Evolutionary conservation across 2,113 vertebrate genomes (phyloP), one percentile per base, ranked within the genome.

Genomic region (Mastomys coucha): DNA sequence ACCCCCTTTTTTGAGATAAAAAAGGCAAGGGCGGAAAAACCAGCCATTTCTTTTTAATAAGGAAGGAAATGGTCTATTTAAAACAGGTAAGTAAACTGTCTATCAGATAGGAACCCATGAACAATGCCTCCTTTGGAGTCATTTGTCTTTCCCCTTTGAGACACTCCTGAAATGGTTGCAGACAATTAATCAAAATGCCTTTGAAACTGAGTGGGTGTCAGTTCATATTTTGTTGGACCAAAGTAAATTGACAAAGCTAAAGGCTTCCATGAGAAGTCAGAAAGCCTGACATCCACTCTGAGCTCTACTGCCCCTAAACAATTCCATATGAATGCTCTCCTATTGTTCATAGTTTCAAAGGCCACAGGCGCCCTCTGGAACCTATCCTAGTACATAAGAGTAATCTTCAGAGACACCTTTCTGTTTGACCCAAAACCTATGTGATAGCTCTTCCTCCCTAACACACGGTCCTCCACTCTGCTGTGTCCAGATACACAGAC

Each of bases 1-100:
- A 96, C 89, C 22, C 20, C 36, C 28, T 84, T 94, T 96, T 95
- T 93, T 88, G 87, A 96, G 94, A 97, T 97, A 93, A 97, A 97
- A 97, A 97, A 94, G 90, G 69, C 93, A 56, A 95, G 91, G 93
- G 75, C 19, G 80, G 95, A 95, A 97, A 97, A 95, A 11, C 84
- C 69, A 92, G 90, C 88, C 22, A 81, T 97, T 97, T 89, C n/a
- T 95, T 97, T 97, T 96, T 87, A 76, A 39, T 97, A 91, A 92
- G 91, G 91, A 86, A 97, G 96, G 96, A 91, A 95, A 92, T 89
- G 78, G 45, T 88, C 75, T 96, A 45, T 88, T 87, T 97, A 86
- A 97, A 98, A 93, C n/a, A 97, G 86, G 72, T 91, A 95, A 89
- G 87, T 80, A 81, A 88, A n/a, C 91, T 58, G 97, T 72, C 89